Percentiles rank a stretch among this genome's conserved stretches.
Conservation (phyloP, 1,140 invertebrate species). For the Drosophila repleta region DNA sequence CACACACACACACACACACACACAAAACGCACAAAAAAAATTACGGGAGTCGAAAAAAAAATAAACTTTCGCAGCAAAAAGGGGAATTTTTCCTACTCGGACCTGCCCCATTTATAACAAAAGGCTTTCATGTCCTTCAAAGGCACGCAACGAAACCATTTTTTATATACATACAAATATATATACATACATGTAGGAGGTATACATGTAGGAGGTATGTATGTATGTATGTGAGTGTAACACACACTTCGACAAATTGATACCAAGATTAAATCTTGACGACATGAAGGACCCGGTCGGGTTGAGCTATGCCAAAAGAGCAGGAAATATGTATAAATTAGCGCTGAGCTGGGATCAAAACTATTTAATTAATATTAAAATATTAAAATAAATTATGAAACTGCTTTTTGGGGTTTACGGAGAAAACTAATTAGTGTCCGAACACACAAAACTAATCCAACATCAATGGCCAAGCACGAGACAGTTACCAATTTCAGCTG, state of each 20-base stretch:
- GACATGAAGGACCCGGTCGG: conserved; percentile 19
- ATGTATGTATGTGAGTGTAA: conserved; percentile 30
- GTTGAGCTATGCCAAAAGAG: conserved; percentile 17
- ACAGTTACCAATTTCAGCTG: conserved; percentile 35
- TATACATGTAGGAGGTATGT: conserved; percentile 23
- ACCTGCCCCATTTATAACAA: conserved; percentile 49
- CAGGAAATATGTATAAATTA: conserved; percentile 1
- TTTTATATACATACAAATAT: conserved; percentile 18
- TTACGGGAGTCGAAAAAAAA: background rate
- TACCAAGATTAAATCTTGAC: conserved; percentile 70
- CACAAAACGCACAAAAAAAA: conserved; percentile 6
- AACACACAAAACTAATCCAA: conserved; percentile 31
- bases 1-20: conserved; percentile 26
- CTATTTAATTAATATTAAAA: conserved; percentile 3
- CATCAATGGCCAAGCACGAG: conserved; percentile 34
- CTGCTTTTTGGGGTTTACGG: conserved; percentile 23
- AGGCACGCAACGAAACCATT: conserved; percentile 56
- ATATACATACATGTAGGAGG: too few relatives aligned
- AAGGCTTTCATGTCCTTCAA: conserved; percentile 54
- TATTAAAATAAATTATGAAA: conserved; percentile 58
- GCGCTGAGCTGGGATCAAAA: background rate
- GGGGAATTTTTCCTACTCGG: conserved; percentile 9
- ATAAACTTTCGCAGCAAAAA: conserved; percentile 5
- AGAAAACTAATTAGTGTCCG: conserved; percentile 52
- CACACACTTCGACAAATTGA: conserved; percentile 74